A percentile compares a stretch with the other conserved stretches of the same genome.
Conservation (phyloP, 2,888 invertebrate genomes). For the Macropis europaea region DNA sequence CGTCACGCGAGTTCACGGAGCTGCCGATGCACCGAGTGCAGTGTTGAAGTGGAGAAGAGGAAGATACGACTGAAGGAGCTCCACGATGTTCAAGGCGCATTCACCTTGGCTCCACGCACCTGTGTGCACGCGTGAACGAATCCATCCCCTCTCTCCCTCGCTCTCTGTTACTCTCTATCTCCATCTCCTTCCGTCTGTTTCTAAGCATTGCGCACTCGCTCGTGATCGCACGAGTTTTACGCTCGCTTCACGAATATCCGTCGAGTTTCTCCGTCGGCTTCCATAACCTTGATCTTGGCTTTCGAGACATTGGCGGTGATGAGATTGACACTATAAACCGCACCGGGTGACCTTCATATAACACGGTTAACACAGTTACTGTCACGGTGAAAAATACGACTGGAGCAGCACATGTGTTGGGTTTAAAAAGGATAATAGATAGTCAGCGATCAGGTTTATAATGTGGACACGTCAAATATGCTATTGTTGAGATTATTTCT, state of each 20-base stretch:
- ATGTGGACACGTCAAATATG: no score
- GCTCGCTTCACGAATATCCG: constrained; percentile 19
- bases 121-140: constrained; percentile 59
- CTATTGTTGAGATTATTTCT: no score
- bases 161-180: neutral
- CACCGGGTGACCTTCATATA: no score
- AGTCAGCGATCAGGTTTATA: no score
- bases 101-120: constrained; percentile 68
- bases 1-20: constrained; percentile 42
- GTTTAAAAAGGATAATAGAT: no score
- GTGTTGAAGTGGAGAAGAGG: constrained; percentile 66
- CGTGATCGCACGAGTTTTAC: constrained; percentile 12
- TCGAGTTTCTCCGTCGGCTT: constrained; percentile 33
- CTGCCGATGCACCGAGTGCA: constrained; percentile 51
- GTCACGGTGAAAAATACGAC: no score
- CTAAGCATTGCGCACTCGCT: neutral
- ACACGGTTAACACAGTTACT: no score
- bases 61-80: constrained; percentile 68
- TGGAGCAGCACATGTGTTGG: no score
- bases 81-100: constrained; percentile 64
- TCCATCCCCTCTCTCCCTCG: constrained; percentile 33
- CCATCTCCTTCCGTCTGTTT: neutral
- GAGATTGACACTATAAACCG: no score
- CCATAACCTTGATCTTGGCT: constrained; percentile 57
- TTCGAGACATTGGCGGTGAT: neutral